These are phyloP conservation scores for Bergia puertoricense DNA, from an alignment of 92 coral and sea anemone species.

Conservation along the genomic window DNA sequence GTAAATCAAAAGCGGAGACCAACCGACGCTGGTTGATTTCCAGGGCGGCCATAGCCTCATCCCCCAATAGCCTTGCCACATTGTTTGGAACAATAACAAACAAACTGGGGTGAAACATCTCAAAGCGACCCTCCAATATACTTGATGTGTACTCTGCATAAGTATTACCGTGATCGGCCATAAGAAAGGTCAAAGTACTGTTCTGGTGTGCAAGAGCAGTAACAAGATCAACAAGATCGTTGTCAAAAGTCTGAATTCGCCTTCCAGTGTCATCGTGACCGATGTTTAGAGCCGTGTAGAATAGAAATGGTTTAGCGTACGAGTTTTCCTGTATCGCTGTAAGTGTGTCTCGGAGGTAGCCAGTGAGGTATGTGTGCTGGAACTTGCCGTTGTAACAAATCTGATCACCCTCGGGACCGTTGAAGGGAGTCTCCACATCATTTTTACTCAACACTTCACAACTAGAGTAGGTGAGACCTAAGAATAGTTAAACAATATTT, in stretches of 20 bases:
- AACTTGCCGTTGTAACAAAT: conserved; percentile 90
- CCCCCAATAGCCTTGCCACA: conserved; percentile 65
- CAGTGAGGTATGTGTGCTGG: conserved; percentile 75
- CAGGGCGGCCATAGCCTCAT: conserved; percentile 62
- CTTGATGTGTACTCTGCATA: conserved; percentile 66
- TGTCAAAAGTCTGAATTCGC: conserved; percentile 74
- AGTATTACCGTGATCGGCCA: conserved; percentile 93
- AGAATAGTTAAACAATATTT: not conserved
- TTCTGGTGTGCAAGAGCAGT: conserved; percentile 55
- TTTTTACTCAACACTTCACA: conserved; percentile 67
- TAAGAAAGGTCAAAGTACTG: conserved; percentile 72
- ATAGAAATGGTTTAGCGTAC: conserved; percentile 63
- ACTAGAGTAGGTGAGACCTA: conserved; percentile 90
- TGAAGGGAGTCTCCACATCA: conserved; percentile 62
- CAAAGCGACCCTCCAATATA: conserved; percentile 82
- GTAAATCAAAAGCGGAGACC: conserved; percentile 77
- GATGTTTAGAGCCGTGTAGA: conserved; percentile 72
- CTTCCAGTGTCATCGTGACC: conserved; percentile 78
- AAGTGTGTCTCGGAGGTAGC: conserved; percentile 62
- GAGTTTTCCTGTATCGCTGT: conserved; percentile 51
- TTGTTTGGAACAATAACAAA: conserved; percentile 72
- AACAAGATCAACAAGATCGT: conserved; percentile 57
- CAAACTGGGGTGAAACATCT: conserved; percentile 88
- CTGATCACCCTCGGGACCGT: conserved; percentile 66
- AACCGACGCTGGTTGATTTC: conserved; percentile 75